These are phyloP conservation scores for Halocynthia roretzi DNA, from an alignment of 23 tunicate species.

Conservation along the genomic window DNA sequence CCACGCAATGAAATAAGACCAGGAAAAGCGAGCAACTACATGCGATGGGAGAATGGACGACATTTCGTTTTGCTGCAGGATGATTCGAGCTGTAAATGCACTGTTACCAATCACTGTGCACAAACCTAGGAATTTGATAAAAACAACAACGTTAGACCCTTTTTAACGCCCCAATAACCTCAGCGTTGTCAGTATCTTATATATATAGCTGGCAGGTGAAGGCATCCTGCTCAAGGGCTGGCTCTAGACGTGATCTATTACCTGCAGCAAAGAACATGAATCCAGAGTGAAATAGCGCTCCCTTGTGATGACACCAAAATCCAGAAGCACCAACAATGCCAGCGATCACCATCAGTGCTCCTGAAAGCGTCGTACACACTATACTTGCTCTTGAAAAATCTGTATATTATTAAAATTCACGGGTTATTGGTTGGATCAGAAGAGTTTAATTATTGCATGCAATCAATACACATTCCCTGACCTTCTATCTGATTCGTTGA, in stretches of 20 bases:
- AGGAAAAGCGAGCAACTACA: slow-evolving; percentile 19
- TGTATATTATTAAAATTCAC: background rate
- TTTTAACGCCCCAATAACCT: no score
- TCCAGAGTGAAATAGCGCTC: slow-evolving; percentile 20
- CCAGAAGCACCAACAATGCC: slow-evolving; percentile 29
- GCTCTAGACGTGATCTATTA: background rate
- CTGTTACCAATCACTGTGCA: slow-evolving; percentile 36
- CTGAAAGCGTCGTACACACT: slow-evolving; percentile 41
- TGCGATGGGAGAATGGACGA: background rate
- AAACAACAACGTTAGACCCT: no score
- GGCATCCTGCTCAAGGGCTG: no score
- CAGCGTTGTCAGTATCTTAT: no score
- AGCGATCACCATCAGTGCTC: slow-evolving; percentile 22
- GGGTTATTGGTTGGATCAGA: no score
- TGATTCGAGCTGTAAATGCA: slow-evolving; percentile 32
- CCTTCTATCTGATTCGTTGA: slow-evolving; percentile 21
- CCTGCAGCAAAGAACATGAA: slow-evolving; percentile 21
- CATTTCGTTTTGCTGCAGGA: slow-evolving; percentile 6
- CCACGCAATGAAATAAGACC: slow-evolving; percentile 68
- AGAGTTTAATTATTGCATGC: no score
- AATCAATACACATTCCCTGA: background rate
- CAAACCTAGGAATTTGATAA: no score
- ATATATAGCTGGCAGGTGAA: no score
- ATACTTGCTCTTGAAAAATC: slow-evolving; percentile 57
- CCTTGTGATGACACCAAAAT: slow-evolving; percentile 9